phyloP scores from a whole-genome alignment of 2,113 vertebrate genomes.

The Cyprinus carpio region DNA sequence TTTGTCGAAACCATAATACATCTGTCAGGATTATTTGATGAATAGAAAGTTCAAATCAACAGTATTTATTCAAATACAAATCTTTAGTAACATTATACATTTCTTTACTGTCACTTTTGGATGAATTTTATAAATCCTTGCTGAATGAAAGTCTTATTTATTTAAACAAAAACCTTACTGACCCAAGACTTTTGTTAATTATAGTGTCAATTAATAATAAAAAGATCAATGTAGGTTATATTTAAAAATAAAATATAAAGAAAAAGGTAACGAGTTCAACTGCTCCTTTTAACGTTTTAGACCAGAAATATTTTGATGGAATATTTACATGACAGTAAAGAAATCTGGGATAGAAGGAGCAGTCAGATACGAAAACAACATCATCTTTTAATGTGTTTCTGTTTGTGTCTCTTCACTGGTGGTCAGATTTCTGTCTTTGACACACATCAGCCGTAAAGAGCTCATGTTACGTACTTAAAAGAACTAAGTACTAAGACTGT shows the following conservation, averaged over 20 bases:
- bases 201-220: not conserved
- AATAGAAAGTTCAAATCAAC: not conserved
- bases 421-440: slow-evolving; percentile 8
- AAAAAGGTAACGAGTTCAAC: not conserved
- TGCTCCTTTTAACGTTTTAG: not conserved
- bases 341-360: not conserved
- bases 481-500: not conserved
- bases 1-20: not conserved
- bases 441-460: not conserved
- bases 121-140: not conserved
- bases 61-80: not conserved
- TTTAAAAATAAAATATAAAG: not conserved
- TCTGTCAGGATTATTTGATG: not conserved
- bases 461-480: not conserved
- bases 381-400: not conserved
- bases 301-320: not conserved
- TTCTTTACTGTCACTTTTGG: not conserved
- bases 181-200: not conserved
- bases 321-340: not conserved
- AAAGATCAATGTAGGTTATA: not conserved
- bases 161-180: not conserved
- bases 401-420: not conserved
- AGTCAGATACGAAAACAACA: not conserved
- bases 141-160: not conserved
- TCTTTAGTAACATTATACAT: not conserved